Evolutionary conservation across 2,113 vertebrate genomes (phyloP).

Genomic region (Oostethus manadensis): DNA sequence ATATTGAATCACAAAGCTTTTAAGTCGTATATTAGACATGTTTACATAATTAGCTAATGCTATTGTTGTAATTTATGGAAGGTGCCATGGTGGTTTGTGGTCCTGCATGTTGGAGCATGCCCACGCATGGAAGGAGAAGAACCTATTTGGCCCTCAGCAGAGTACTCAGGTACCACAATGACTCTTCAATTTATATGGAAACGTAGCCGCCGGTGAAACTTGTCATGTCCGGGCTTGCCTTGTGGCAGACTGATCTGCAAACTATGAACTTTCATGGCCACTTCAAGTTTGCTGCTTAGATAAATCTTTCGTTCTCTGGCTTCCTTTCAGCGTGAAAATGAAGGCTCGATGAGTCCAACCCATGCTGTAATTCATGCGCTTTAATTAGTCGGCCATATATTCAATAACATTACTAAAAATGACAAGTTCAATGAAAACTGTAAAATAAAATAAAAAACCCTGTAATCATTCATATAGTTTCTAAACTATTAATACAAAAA

Average conservation of each 20-base stretch:
- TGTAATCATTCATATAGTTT: too few relatives aligned
- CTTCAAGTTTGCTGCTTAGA: background rate
- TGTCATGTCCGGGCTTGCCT: conserved; percentile 27
- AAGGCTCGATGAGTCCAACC: too few relatives aligned
- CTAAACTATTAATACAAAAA: too few relatives aligned
- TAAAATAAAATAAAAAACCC: too few relatives aligned
- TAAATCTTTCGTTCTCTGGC: too few relatives aligned
- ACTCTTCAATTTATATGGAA: conserved; percentile 43
- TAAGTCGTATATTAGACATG: background rate
- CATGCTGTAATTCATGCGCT: too few relatives aligned
- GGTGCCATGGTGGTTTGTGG: conserved; percentile 5
- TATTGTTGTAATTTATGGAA: background rate
- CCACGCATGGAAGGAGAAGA: conserved; percentile 16
- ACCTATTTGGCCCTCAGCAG: background rate
- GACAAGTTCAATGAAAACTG: too few relatives aligned
- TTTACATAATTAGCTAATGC: background rate
- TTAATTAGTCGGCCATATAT: too few relatives aligned
- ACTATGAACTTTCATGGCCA: background rate
- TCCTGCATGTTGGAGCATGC: conserved; percentile 34
- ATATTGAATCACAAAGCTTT: too few relatives aligned
- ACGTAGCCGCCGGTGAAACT: conserved; percentile 22
- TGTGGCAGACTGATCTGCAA: conserved; percentile 4
- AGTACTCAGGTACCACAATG: conserved; percentile 18
- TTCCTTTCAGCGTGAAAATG: too few relatives aligned
- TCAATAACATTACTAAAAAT: too few relatives aligned